phyloP scores from a whole-genome alignment of 2,113 vertebrate species.

The Marmota flaviventris region DNA sequence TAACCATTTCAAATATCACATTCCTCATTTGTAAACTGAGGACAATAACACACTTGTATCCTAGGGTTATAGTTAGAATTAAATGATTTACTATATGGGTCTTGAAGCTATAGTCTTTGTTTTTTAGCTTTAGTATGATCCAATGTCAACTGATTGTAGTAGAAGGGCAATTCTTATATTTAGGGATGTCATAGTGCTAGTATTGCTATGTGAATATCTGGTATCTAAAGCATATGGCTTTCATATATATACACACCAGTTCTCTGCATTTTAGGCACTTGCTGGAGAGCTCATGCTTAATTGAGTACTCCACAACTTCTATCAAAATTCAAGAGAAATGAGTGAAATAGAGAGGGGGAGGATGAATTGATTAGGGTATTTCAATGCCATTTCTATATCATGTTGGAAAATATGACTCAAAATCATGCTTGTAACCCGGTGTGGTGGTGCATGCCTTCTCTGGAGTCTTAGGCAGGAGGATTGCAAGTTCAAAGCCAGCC shows the following conservation, averaged over 20 bases:
- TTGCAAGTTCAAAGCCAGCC: too few relatives aligned
- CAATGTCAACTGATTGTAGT: not conserved
- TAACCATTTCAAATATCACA: slow-evolving; percentile 27
- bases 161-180: not conserved
- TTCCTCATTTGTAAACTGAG: not conserved
- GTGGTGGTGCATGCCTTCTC: too few relatives aligned
- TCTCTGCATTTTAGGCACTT: not conserved
- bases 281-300: not conserved
- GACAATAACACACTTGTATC: not conserved
- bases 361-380: not conserved
- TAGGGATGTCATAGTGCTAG: not conserved
- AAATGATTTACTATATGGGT: not conserved
- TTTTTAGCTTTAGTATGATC: not conserved
- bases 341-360: not conserved
- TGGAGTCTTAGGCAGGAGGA: too few relatives aligned
- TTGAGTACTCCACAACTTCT: not conserved
- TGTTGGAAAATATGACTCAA: not conserved
- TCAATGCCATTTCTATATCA: not conserved
- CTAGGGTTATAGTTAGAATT: not conserved
- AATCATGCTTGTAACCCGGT: not conserved
- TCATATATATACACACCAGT: not conserved
- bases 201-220: slow-evolving; percentile 6
- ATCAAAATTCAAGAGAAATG: slow-evolving; percentile 30
- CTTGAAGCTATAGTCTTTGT: not conserved
- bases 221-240: slow-evolving; percentile 23